phyloP scores from a whole-genome alignment of 2,888 invertebrate genomes.

The Altica lythri region DNA sequence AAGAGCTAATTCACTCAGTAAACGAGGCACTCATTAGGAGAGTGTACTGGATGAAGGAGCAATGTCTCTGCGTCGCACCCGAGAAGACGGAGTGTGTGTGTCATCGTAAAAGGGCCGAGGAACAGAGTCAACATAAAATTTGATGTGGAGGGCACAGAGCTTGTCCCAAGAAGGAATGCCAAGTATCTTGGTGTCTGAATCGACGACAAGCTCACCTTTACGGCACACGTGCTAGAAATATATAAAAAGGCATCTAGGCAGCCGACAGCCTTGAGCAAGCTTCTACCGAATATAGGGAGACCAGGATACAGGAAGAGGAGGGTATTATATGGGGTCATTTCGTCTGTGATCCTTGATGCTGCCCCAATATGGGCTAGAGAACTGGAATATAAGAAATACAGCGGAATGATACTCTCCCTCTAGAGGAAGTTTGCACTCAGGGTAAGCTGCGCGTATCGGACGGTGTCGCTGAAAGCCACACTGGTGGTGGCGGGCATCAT shows the following conservation, averaged over 20 bases:
- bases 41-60: conserved; percentile 12
- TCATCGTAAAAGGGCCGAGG: conserved; percentile 16
- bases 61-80: conserved; percentile 8
- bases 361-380: background rate
- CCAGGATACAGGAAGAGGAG: background rate
- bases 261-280: background rate
- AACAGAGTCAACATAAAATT: conserved; percentile 13
- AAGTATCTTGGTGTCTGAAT: conserved; percentile 26
- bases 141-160: background rate
- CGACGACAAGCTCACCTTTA: conserved; percentile 15
- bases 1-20: conserved; percentile 1
- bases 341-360: background rate
- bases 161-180: conserved; percentile 11
- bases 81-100: conserved; percentile 26
- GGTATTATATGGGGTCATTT: background rate
- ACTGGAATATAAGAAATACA: background rate
- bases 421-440: background rate
- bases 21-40: conserved; percentile 1
- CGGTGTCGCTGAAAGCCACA: background rate
- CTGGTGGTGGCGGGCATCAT: background rate
- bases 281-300: background rate
- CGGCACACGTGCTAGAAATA: conserved; percentile 7
- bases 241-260: conserved; percentile 4
- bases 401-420: background rate
- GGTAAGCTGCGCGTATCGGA: background rate